phyloP scores from a whole-genome alignment of 2,888 invertebrate species.

The Nasonovia ribisnigri region DNA sequence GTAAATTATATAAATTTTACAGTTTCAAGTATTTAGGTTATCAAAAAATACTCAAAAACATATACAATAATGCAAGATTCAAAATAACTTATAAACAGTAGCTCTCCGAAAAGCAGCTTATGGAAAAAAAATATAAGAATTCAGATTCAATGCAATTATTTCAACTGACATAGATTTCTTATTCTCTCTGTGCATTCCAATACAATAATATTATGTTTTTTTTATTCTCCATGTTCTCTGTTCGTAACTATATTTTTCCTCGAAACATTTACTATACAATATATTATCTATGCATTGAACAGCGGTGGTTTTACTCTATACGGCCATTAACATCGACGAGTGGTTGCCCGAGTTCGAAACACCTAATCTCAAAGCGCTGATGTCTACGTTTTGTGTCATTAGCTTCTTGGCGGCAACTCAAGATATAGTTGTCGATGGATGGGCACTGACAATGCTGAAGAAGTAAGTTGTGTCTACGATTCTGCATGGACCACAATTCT shows the following conservation, averaged over 20 bases:
- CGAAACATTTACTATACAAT: not conserved
- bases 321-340: slow-evolving; percentile 81
- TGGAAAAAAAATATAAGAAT: not conserved
- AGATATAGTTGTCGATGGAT: slow-evolving; percentile 99
- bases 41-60: not conserved
- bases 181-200: not conserved
- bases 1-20: not conserved
- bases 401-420: slow-evolving; percentile 99
- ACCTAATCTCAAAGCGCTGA: slow-evolving; percentile 74
- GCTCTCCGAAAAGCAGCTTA: not conserved
- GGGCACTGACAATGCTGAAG: slow-evolving; percentile 98
- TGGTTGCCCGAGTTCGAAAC: slow-evolving; percentile 76
- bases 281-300: not conserved
- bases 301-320: slow-evolving; percentile 78
- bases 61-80: not conserved
- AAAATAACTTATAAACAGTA: not conserved
- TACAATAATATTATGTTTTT: not conserved
- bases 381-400: slow-evolving; percentile 87
- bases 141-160: not conserved
- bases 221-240: not conserved
- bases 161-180: not conserved
- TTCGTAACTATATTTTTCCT: not conserved
- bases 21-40: not conserved
- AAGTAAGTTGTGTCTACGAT: slow-evolving; percentile 73
- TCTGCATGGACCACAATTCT: not conserved